These are phyloP conservation scores for Heliconius melpomene DNA, from an alignment of 1,140 invertebrate genomes.

Conservation along the genomic window DNA sequence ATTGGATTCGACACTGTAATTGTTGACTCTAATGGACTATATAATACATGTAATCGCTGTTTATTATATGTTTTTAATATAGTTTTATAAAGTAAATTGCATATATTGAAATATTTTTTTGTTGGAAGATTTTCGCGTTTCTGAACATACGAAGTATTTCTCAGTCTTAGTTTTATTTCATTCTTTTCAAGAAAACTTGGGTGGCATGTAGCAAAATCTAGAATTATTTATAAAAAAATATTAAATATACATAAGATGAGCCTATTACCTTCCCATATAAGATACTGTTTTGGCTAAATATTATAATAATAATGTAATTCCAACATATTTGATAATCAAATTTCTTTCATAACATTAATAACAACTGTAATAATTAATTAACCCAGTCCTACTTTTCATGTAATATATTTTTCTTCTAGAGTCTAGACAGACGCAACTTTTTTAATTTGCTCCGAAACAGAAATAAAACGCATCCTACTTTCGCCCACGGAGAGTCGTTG, in stretches of 20 bases:
- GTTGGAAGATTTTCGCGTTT: too few relatives aligned
- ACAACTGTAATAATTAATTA: neutral
- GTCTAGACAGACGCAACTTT: neutral
- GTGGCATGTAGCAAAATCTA: too few relatives aligned
- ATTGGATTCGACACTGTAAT: neutral
- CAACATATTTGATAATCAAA: neutral
- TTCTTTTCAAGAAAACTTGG: too few relatives aligned
- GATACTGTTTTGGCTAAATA: neutral
- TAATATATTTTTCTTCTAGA: neutral
- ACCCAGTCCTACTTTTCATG: neutral
- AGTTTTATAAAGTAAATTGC: neutral
- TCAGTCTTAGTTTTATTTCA: too few relatives aligned
- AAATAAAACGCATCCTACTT: conserved; percentile 28
- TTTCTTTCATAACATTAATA: neutral
- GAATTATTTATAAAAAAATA: too few relatives aligned
- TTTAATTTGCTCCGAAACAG: conserved; percentile 15
- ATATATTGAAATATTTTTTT: too few relatives aligned
- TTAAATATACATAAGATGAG: too few relatives aligned
- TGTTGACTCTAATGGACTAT: conserved; percentile 5
- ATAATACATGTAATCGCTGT: neutral
- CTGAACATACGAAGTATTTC: too few relatives aligned
- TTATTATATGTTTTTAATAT: neutral
- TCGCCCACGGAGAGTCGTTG: conserved; percentile 22
- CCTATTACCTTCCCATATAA: neutral
- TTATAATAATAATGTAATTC: neutral